phyloP scores from a whole-genome alignment of 2,797 vertebrate species.

The Anas flavirostris region DNA sequence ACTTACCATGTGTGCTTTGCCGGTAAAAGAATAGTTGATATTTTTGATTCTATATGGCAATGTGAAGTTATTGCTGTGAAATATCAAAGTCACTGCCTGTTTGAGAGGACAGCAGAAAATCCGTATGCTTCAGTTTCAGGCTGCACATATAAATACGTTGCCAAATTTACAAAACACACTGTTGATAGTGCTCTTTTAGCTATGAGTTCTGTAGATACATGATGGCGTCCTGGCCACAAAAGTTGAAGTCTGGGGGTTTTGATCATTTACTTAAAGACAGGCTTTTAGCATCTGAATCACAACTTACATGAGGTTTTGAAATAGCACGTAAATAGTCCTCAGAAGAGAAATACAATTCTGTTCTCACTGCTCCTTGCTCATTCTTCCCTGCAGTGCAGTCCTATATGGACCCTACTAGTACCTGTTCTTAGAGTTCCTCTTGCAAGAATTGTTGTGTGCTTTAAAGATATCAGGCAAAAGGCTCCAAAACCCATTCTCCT shows the following conservation, averaged over 20 bases:
- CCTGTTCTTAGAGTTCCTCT: background rate
- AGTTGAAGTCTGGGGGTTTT: background rate
- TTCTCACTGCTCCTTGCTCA: background rate
- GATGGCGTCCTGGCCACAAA: background rate
- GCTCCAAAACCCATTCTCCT: background rate
- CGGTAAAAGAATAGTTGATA: background rate
- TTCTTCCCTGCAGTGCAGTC: background rate
- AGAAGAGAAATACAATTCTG: background rate
- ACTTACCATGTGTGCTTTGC: background rate
- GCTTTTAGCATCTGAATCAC: rapidly evolving
- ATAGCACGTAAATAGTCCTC: background rate
- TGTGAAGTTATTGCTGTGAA: background rate
- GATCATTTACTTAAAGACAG: background rate
- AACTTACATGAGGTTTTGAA: background rate
- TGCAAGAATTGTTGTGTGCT: background rate
- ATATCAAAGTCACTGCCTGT: background rate
- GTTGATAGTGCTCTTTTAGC: background rate
- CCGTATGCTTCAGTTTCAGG: background rate
- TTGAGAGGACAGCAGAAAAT: conserved; percentile 1
- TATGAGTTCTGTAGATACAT: background rate
- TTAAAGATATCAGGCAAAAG: background rate
- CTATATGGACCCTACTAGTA: background rate
- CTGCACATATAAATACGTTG: background rate
- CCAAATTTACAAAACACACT: background rate
- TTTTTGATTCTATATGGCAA: background rate